Base-by-base conservation (phyloP, 1,140 invertebrate species). In the Apis cerana region DNA sequence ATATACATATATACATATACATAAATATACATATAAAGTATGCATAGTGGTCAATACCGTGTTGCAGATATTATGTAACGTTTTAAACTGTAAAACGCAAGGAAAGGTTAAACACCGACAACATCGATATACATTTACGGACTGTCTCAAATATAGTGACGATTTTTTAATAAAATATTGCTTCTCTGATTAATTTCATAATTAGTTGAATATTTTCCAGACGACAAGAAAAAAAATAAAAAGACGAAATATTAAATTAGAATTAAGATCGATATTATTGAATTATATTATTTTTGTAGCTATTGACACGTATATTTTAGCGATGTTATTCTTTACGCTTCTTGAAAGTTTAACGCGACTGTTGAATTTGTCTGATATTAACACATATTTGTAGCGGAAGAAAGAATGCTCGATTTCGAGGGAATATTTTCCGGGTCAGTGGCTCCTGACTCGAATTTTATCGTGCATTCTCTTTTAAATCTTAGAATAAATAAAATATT, bases 1-100 rank as follows among this genome's bases (percentile, higher is more conserved):
- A 65, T 80, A 87, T 27, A 84, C 89, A 90, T 88, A 85, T 86
- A 89, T 85, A 89, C 84, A 78, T 84, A 86, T 88, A 87, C n/a
- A 74, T 54, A 48, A 48, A 70, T 59, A 70, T 80, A 88, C 79
- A 69, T 75, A 86, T 80, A 65, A 86, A 83, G 64, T 82, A 85
- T 78, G 75, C 86, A 88, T 87, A 88, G 76, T 80, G 85, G 75
- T 87, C 85, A 72, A 84, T 86, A 87, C 69, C 62, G 68, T 85
- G 85, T 80, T 87, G 86, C 86, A 80, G 71, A 64, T 86, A 86
- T 72, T 75, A 75, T 75, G 62, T 87, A 87, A 80, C 61, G 43
- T 87, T 82, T 84, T 75, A 83, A 72, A 72, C 61, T 80, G 48
- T 87, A 78, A 71, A 71, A 85, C 70, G 68, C 80, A 23, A 79